phyloP scores from a whole-genome alignment of 2,797 vertebrate species.

The Sebastes hubbsi region DNA sequence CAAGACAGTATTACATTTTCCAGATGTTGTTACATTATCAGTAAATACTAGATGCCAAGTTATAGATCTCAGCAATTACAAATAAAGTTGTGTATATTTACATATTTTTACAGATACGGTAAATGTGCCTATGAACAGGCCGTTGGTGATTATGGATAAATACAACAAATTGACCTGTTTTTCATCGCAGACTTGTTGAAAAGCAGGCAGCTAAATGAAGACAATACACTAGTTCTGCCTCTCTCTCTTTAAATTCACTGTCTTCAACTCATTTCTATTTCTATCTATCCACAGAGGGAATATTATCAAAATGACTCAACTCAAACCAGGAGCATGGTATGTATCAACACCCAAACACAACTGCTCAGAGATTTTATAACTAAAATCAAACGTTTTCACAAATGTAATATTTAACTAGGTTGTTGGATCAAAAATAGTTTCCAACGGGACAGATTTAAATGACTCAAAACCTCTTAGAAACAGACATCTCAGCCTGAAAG shows the following conservation, averaged over 20 bases:
- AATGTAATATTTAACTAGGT: not conserved
- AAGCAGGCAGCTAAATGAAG: not conserved
- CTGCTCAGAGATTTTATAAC: not conserved
- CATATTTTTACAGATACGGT: not conserved
- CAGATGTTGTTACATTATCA: not conserved
- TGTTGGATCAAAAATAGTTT: not conserved
- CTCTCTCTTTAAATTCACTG: not conserved
- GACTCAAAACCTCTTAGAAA: constrained; percentile 6
- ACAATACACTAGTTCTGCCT: not conserved
- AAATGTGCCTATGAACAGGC: not conserved
- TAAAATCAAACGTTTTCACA: not conserved
- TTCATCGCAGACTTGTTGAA: not conserved
- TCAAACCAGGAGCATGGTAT: not conserved
- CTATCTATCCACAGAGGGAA: not conserved
- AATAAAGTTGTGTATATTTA: not conserved
- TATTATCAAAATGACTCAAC: not conserved
- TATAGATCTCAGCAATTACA: not conserved
- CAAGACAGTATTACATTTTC: not conserved
- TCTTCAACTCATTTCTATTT: not conserved
- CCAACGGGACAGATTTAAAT: not conserved
- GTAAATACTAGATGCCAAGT: not conserved
- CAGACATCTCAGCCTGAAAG: not conserved
- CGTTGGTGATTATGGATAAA: not conserved
- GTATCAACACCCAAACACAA: not conserved
- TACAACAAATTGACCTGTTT: no score